Base-by-base conservation (phyloP, 2,888 invertebrate genomes). In the Belgica antarctica region DNA sequence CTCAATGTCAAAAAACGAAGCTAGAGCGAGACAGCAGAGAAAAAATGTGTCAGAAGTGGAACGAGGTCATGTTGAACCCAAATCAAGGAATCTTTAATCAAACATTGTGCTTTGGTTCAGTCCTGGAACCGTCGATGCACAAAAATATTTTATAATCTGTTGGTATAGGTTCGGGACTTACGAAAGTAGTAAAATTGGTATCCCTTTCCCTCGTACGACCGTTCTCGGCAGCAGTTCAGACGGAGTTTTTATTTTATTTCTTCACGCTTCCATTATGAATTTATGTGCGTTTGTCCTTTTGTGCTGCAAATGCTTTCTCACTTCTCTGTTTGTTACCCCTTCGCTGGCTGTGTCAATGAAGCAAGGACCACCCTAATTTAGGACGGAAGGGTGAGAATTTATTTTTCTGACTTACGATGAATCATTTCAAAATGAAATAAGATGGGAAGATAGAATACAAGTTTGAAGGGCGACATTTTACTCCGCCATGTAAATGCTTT, bases 231-330 rank as follows among this genome's bases (percentile, higher is more conserved):
- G 41, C 41, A 63, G 36, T 17, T 36, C 34, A 22, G 52, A 27
- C n/a, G 24, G 59, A 17, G 24, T 52, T 52, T 22, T 52, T 52
- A 22, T 24, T 52, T 52, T 22, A 59, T 27, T 57, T 68, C 27
- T 68, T 57, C 68, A 68, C 68, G 68, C 68, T 68, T 68, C 68
- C 68, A 68, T 68, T 47, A 65, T 65, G 47, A 47, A 65, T 65
- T 65, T 65, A 36, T 62, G 52, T 62, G 28, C 25, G 46, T 65
- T 25, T 36, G 19, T n/a, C n/a, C 46, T 47, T 65, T n/a, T n/a
- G n/a, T 65, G n/a, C n/a, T 34, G 57, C 34, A 47, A 66, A 66
- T 47, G 65, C 24, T 68, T 22, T 68, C 57, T 68, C 68, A 68
- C 68, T 68, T 57, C 34, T 57, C 34, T 57, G 34, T 68, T 68